Evolutionary conservation across 2,888 invertebrate species (phyloP).

Genomic region (Lepidocyrtoides sp.): DNA sequence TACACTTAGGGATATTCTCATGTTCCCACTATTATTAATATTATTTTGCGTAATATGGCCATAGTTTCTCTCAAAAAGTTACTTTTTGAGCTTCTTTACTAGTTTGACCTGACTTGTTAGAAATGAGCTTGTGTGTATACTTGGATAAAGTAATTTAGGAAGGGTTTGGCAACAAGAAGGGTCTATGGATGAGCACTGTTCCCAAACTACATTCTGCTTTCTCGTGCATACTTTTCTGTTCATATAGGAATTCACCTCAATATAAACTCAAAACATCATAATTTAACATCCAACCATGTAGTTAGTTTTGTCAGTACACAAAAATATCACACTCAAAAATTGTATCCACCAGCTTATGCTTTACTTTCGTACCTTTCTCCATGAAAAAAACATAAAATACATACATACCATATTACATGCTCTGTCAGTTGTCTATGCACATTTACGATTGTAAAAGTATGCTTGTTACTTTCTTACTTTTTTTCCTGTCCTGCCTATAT

Average conservation of each 20-base stretch:
- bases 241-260: neutral
- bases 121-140: neutral
- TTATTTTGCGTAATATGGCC: constrained; percentile 7
- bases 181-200: neutral
- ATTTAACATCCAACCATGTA: neutral
- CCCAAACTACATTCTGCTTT: too few species aligned
- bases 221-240: neutral
- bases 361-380: neutral
- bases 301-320: constrained; percentile 9
- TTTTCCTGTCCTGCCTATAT: neutral
- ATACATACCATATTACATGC: neutral
- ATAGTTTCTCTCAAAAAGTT: neutral
- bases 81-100: neutral
- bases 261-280: neutral
- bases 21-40: neutral
- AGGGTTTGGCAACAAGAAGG: too few species aligned
- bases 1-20: too few species aligned
- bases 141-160: constrained; percentile 8
- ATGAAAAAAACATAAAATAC: neutral
- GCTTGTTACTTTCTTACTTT: neutral
- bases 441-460: neutral
- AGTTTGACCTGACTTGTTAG: constrained; percentile 29
- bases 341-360: too few species aligned
- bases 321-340: neutral
- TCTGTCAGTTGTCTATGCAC: constrained; percentile 1